Conservation (phyloP, 2,797 vertebrate genomes). For the Tangara arthus region DNA sequence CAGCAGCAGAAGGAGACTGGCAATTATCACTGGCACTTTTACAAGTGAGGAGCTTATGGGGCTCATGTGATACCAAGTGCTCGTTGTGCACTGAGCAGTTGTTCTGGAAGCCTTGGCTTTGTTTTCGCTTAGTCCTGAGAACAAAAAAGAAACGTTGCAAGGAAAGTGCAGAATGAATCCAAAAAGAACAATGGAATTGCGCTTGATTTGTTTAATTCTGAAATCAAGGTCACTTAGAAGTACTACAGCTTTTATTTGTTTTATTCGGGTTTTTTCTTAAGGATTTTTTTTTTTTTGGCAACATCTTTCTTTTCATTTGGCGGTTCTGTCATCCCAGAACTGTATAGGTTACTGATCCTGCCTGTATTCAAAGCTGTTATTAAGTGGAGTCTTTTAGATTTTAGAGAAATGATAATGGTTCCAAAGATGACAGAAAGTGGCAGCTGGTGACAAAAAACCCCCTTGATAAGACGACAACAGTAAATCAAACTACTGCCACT, state of each 20-base stretch:
- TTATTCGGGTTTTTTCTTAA: slow-evolving; percentile 13
- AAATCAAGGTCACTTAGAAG: slow-evolving; percentile 83
- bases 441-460: slow-evolving; percentile 85
- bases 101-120: slow-evolving; percentile 45
- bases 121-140: slow-evolving; percentile 9
- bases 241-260: slow-evolving; percentile 72
- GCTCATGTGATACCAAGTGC: slow-evolving; percentile 15
- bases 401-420: slow-evolving; percentile 89
- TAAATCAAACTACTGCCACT: slow-evolving; percentile 88
- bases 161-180: slow-evolving; percentile 63
- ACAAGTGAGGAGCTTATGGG: slow-evolving; percentile 8
- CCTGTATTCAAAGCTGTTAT: slow-evolving; percentile 87
- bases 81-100: background rate
- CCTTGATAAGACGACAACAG: slow-evolving; percentile 88
- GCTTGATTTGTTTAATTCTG: slow-evolving; percentile 78
- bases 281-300: slow-evolving; percentile 59
- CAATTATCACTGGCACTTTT: slow-evolving; percentile 25
- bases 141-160: slow-evolving; percentile 69
- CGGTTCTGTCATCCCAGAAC: slow-evolving; percentile 79
- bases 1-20: background rate
- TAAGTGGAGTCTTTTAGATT: slow-evolving; percentile 88
- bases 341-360: slow-evolving; percentile 81
- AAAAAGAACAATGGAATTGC: slow-evolving; percentile 68
- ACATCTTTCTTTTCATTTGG: slow-evolving; percentile 81
- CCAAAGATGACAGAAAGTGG: slow-evolving; percentile 89